These are phyloP conservation scores for Eurytemora carolleeae DNA, from an alignment of 1,140 invertebrate species.

Conservation along the genomic window DNA sequence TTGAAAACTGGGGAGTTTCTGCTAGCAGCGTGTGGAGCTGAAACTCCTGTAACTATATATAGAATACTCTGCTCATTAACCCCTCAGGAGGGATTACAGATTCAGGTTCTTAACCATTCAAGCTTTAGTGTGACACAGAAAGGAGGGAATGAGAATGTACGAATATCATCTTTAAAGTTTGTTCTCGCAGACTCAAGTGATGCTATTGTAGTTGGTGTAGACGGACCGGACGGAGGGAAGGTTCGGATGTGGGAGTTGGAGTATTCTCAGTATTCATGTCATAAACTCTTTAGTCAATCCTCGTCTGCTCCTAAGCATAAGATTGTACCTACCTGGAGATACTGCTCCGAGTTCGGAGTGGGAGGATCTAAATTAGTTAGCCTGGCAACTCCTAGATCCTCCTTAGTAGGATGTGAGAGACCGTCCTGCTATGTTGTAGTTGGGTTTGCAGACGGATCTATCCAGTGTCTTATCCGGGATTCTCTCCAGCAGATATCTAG, in stretches of 20 bases:
- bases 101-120: neutral
- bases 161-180: neutral
- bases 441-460: constrained; percentile 4
- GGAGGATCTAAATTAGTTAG: neutral
- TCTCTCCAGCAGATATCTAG: constrained; percentile 8
- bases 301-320: neutral
- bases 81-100: neutral
- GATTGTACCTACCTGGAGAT: neutral
- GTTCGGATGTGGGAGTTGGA: neutral
- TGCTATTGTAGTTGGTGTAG: neutral
- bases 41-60: neutral
- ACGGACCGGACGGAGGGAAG: neutral
- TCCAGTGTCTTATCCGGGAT: constrained; percentile 8
- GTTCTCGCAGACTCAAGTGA: neutral
- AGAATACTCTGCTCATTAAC: neutral
- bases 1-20: neutral
- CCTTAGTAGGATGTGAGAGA: neutral
- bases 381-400: neutral
- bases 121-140: neutral
- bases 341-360: neutral
- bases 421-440: constrained; percentile 3
- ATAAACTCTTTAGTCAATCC: constrained; percentile 4
- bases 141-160: neutral
- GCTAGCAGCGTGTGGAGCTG: neutral
- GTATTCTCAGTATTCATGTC: neutral